A percentile compares a stretch with the other conserved stretches of the same genome.
These are phyloP conservation scores for Leptoteleia sp. DNA, from an alignment of 1,140 invertebrate genomes.

Conservation along the genomic window DNA sequence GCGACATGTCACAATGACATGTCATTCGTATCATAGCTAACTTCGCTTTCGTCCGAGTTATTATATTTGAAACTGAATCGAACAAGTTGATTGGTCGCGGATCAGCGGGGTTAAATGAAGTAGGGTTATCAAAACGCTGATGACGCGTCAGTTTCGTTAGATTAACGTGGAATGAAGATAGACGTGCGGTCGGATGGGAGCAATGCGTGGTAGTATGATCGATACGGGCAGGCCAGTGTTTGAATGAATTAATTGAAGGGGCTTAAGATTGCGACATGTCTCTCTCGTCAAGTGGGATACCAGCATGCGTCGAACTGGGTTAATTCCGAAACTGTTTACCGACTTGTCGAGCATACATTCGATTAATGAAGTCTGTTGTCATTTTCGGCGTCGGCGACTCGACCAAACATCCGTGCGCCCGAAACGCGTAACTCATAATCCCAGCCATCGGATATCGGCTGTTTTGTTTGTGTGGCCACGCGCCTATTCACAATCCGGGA, in stretches of 20 bases:
- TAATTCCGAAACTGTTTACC: slow-evolving; percentile 65
- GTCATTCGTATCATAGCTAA: no score
- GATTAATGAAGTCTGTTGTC: slow-evolving; percentile 46
- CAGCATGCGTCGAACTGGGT: slow-evolving; percentile 54
- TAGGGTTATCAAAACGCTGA: slow-evolving; percentile 2
- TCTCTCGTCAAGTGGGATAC: slow-evolving; percentile 23
- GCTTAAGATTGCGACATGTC: slow-evolving; percentile 45
- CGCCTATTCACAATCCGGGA: no score
- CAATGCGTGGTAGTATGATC: slow-evolving; percentile 29
- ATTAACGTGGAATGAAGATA: slow-evolving; percentile 18
- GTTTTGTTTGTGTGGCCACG: no score
- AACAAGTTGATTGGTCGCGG: no score
- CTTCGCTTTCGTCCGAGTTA: no score
- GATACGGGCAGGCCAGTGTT: slow-evolving; percentile 48
- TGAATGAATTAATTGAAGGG: slow-evolving; percentile 60
- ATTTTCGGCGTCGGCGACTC: slow-evolving; percentile 19
- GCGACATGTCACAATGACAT: no score
- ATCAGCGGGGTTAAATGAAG: slow-evolving; percentile 1
- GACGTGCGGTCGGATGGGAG: slow-evolving; percentile 7
- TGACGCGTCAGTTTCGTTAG: slow-evolving; percentile 7
- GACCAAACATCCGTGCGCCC: background rate
- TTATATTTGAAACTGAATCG: no score
- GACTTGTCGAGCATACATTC: slow-evolving; percentile 59
- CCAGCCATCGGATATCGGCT: no score
- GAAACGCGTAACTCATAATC: no score